Percentiles rank a stretch among this genome's conserved stretches.
phyloP scores from a whole-genome alignment of 2,113 vertebrate genomes.

The Aythya baeri region DNA sequence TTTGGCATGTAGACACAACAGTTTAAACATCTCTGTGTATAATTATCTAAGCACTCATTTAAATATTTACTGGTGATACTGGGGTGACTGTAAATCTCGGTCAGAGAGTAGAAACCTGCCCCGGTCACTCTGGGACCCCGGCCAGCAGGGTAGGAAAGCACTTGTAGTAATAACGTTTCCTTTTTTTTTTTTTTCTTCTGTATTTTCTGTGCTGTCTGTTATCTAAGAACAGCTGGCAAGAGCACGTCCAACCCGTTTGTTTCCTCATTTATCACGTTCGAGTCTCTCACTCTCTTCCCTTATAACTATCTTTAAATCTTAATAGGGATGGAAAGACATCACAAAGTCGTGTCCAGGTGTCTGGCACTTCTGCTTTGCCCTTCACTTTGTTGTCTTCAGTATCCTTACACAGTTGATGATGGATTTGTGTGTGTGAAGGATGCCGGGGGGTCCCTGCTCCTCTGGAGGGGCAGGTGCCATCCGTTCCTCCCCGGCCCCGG shows the following conservation, averaged over 20 bases:
- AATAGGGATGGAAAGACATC: background rate
- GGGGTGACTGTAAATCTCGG: rapidly evolving
- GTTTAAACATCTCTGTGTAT: rapidly evolving
- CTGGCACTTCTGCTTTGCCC: background rate
- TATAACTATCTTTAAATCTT: background rate
- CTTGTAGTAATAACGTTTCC: background rate
- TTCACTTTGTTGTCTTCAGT: background rate
- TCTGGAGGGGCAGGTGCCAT: no score
- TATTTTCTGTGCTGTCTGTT: background rate
- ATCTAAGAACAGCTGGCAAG: background rate
- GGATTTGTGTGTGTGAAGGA: background rate
- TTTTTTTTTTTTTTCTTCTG: background rate
- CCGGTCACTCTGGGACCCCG: rapidly evolving
- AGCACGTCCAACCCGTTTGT: background rate
- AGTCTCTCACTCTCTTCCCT: background rate
- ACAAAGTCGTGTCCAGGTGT: background rate
- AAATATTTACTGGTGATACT: background rate
- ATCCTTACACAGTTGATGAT: background rate
- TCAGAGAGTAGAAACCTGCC: background rate
- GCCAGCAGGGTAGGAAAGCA: constrained; percentile 27
- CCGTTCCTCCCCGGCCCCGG: background rate
- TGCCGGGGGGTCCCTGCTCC: background rate
- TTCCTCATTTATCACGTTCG: rapidly evolving
- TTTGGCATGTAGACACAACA: background rate
- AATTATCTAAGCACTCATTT: background rate